Evolutionary conservation across 2,888 invertebrate genomes (phyloP), one percentile per base, ranked within the genome.

Genomic region (Flexamia atlantica): DNA sequence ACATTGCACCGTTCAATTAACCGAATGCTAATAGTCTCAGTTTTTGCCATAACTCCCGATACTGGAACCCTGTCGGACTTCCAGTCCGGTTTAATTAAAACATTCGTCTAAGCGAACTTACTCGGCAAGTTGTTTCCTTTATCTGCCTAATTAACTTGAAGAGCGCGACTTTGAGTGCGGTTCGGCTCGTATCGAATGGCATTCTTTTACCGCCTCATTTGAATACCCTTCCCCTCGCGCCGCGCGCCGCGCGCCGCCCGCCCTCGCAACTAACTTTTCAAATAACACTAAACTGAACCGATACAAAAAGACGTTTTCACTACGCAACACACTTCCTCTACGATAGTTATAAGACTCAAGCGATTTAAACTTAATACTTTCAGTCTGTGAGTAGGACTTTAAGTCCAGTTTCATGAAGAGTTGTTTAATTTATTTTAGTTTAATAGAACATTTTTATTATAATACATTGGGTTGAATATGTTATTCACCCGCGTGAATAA

Each of bases 131-230:
- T 57, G 79, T 79, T 36, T 36, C 57, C 79, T 79, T 79, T 79
- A 79, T 79, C 79, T 32, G 79, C 23, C 57, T 79, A 79, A 79
- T 79, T 79, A 79, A 79, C 57, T 57, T 57, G 50, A 76, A 79
- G 50, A 23, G 76, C 23, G 28, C 76, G 50, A 76, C 50, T 46
- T 50, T 76, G 28, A 74, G n/a, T 76, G 76, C 76, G 76, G 76
- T 57, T 57, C 57, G 23, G 57, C 64, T 57, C 25, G 64, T 79
- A 79, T 79, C 57, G 79, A 79, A 57, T 79, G 53, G 79, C 57
- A 79, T 57, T 57, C 79, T 57, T 79, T 50, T 30, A 20, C 57
- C 57, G 79, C 57, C 79, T 79, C 79, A 57, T 79, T 79, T 79
- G 57, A 79, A 79, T 79, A 79, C 53, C 79, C 28, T 76, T 46